phyloP scores from a whole-genome alignment of 1,140 invertebrate species.

The Cheumatopsyche charites region DNA sequence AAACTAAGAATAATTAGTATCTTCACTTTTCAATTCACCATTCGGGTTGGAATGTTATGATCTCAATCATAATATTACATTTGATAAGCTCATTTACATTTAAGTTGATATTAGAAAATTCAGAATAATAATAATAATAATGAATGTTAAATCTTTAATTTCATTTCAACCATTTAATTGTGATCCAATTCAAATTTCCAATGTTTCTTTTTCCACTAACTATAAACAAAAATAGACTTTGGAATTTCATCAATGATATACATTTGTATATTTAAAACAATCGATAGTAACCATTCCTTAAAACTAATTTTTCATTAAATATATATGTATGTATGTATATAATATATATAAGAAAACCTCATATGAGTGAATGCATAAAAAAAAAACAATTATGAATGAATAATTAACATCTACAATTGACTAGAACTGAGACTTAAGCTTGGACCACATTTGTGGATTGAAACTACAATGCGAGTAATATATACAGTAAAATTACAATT shows the following conservation, averaged over 20 bases:
- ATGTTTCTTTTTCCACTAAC: not conserved
- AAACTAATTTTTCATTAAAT: slow-evolving; percentile 5
- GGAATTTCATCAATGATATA: slow-evolving; percentile 5
- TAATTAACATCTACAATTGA: slow-evolving; percentile 22
- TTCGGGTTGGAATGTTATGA: not conserved
- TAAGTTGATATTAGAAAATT: slow-evolving; percentile 4
- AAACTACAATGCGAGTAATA: slow-evolving; percentile 1
- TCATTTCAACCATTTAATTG: too few relatives aligned
- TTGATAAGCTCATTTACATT: slow-evolving; percentile 19
- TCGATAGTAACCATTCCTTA: slow-evolving; percentile 19
- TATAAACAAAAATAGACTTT: slow-evolving; percentile 12
- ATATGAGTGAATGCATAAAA: not conserved
- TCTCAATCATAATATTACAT: slow-evolving; percentile 13
- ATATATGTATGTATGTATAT: not conserved
- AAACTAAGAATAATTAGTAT: too few relatives aligned
- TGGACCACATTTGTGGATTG: slow-evolving; percentile 21
- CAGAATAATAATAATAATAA: not conserved
- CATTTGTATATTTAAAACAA: not conserved
- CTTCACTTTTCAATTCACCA: too few relatives aligned
- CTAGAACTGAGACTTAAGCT: slow-evolving; percentile 26
- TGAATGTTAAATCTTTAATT: too few relatives aligned
- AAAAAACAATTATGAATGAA: not conserved
- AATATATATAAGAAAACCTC: not conserved
- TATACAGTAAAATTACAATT: not conserved
- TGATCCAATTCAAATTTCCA: too few relatives aligned